phyloP scores from a whole-genome alignment of 2,888 invertebrate genomes.

The Choristoneura rosaceana region DNA sequence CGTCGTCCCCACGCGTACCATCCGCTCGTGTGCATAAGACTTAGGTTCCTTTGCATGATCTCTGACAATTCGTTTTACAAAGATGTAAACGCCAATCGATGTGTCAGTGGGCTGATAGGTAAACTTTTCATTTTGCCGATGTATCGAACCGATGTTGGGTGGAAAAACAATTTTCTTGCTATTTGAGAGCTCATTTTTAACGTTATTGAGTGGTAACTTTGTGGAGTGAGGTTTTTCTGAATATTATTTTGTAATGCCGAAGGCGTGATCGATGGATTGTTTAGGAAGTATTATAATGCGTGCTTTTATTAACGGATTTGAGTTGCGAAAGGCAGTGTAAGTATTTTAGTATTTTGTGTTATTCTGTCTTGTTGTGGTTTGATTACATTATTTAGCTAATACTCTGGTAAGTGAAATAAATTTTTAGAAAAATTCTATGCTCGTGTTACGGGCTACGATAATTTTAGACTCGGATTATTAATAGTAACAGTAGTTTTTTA shows the following conservation, averaged over 20 bases:
- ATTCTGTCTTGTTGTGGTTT: not conserved
- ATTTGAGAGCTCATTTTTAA: constrained; percentile 78
- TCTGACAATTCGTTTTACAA: constrained; percentile 74
- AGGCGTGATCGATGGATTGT: constrained; percentile 61
- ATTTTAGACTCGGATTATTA: too few species aligned
- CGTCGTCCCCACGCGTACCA: constrained; percentile 48
- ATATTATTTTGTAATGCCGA: constrained; percentile 59
- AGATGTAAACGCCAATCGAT: constrained; percentile 82
- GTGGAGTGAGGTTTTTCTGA: constrained; percentile 55
- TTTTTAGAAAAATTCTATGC: too few species aligned
- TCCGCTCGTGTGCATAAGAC: constrained; percentile 61
- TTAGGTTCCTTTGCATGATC: constrained; percentile 68
- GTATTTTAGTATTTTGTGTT: not conserved
- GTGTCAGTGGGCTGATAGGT: constrained; percentile 80
- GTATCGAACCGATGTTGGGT: constrained; percentile 67
- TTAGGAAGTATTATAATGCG: constrained; percentile 43
- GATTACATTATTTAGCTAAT: not conserved
- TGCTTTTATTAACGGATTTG: constrained; percentile 21
- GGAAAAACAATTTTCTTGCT: constrained; percentile 79
- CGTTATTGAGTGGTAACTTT: constrained; percentile 75
- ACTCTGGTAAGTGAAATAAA: not conserved
- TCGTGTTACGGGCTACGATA: too few species aligned
- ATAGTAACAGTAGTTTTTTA: too few species aligned
- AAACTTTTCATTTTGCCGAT: constrained; percentile 82
- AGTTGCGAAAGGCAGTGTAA: not conserved